phyloP scores from a whole-genome alignment of 2,113 vertebrate genomes.

The Herpetotheres cachinnans region DNA sequence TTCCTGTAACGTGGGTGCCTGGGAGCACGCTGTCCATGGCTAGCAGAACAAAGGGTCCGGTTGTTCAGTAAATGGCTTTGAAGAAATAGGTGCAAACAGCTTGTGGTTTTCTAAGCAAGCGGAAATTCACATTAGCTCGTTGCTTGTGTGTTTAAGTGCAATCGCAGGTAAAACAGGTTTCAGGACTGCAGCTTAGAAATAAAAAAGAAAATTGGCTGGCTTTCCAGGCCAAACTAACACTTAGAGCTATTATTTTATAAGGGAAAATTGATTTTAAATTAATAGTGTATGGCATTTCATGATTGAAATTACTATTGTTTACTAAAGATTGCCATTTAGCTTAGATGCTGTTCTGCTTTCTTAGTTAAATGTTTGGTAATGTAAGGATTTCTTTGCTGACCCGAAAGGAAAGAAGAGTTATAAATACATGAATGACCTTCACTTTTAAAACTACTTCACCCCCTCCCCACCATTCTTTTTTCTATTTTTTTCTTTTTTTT shows the following conservation, averaged over 20 bases:
- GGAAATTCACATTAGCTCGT: background rate
- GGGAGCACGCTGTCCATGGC: background rate
- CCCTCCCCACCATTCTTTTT: background rate
- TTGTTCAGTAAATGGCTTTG: background rate
- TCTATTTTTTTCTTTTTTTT: background rate
- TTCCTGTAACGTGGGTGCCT: background rate
- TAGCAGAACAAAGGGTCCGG: background rate
- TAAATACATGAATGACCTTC: background rate
- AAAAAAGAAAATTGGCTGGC: background rate
- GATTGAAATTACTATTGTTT: background rate
- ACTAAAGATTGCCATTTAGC: background rate
- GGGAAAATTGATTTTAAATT: background rate
- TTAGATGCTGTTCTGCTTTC: background rate
- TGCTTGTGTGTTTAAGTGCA: background rate
- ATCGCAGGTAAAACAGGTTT: background rate
- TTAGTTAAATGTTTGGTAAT: background rate
- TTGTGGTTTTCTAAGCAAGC: background rate
- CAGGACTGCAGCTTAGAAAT: background rate
- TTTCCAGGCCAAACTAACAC: background rate
- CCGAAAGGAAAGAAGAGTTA: background rate
- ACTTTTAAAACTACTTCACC: background rate
- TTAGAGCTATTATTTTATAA: background rate
- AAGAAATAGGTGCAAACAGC: constrained; percentile 4
- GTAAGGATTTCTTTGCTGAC: background rate
- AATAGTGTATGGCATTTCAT: background rate